A percentile compares a stretch with the other conserved stretches of the same genome.
Evolutionary conservation across 1,140 invertebrate genomes (phyloP).

Genomic region (Belonocnema kinseyi): DNA sequence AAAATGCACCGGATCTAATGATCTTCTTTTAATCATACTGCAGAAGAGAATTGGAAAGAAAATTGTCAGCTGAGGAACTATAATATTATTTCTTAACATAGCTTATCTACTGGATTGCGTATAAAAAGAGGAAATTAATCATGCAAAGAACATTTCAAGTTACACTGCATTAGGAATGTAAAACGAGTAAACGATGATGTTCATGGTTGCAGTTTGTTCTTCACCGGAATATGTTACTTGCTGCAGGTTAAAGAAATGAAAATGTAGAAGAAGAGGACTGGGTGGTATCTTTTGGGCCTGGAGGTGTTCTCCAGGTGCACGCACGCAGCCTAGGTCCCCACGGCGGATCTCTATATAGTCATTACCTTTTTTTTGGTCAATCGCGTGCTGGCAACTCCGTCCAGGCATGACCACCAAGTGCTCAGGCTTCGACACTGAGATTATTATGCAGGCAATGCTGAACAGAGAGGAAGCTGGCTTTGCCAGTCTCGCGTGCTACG

Average conservation of each 20-base stretch:
- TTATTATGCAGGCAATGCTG: constrained; percentile 59
- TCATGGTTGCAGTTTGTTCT: constrained; percentile 6
- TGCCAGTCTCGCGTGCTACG: constrained; percentile 49
- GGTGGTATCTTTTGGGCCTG: constrained; percentile 39
- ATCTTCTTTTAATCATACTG: too few species aligned
- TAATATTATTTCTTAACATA: not conserved
- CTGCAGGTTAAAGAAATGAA: not conserved
- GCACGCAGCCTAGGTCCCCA: constrained; percentile 43
- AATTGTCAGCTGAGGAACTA: too few species aligned
- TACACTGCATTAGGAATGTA: not conserved
- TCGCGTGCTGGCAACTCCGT: constrained; percentile 49
- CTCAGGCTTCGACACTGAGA: constrained; percentile 45
- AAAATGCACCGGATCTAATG: too few species aligned
- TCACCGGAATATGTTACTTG: not conserved
- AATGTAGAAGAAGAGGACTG: constrained; percentile 30
- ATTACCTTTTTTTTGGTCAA: constrained; percentile 52
- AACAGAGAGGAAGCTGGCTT: constrained; percentile 27
- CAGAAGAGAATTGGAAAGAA: too few species aligned
- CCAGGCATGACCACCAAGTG: constrained; percentile 47
- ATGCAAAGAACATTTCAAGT: constrained; percentile 5
- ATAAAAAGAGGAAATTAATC: constrained; percentile 15
- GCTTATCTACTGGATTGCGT: not conserved
- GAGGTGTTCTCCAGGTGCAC: constrained; percentile 47
- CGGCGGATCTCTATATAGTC: constrained; percentile 44
- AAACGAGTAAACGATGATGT: constrained; percentile 7